Percentiles rank a stretch among this genome's conserved stretches.
Evolutionary conservation across 1,140 invertebrate genomes (phyloP).

Genomic region (Ladona fulva): DNA sequence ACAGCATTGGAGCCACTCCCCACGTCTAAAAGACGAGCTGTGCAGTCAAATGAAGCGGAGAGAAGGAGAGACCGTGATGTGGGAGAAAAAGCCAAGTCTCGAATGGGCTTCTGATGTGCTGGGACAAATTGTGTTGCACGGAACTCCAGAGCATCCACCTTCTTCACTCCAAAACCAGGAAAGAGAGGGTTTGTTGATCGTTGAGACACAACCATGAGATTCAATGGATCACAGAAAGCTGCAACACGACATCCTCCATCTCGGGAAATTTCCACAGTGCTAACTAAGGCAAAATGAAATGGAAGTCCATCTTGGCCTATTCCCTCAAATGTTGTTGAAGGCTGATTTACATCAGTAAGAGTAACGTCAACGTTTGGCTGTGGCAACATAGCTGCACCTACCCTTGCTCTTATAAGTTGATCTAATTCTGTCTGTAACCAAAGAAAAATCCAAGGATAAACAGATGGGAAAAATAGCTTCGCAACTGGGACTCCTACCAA

Average conservation of each 20-base stretch:
- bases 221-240: slow-evolving; percentile 50
- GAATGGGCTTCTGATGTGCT: slow-evolving; percentile 59
- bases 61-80: slow-evolving; percentile 54
- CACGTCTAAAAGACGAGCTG: slow-evolving; percentile 60
- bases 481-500: too few relatives aligned
- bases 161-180: slow-evolving; percentile 66
- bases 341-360: too few relatives aligned
- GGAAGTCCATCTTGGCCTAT: background rate
- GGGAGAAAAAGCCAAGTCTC: slow-evolving; percentile 67
- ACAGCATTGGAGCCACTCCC: slow-evolving; percentile 34
- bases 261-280: slow-evolving; percentile 52
- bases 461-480: too few relatives aligned
- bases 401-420: background rate
- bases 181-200: slow-evolving; percentile 59
- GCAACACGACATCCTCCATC: slow-evolving; percentile 69
- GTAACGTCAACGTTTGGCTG: too few relatives aligned
- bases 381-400: background rate
- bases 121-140: slow-evolving; percentile 44
- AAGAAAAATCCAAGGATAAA: too few relatives aligned
- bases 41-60: slow-evolving; percentile 68
- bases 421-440: background rate
- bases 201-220: slow-evolving; percentile 59
- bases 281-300: slow-evolving; percentile 43
- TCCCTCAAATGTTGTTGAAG: background rate
- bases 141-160: slow-evolving; percentile 56